Evolutionary conservation across 2,888 invertebrate species (phyloP).

Genomic region (Nephrocerus scutellatus): DNA sequence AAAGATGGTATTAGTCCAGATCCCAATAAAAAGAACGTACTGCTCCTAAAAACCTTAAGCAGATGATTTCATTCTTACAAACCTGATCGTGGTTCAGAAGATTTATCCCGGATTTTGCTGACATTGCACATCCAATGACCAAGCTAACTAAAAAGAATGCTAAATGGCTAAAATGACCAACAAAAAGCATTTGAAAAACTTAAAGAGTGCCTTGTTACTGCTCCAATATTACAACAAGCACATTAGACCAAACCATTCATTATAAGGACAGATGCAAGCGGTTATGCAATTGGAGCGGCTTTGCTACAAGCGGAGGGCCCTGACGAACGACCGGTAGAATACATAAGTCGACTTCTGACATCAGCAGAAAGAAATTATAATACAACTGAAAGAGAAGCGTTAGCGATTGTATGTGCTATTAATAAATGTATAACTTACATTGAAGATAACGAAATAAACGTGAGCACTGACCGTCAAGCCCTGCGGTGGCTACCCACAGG

Average conservation of each 20-base stretch:
- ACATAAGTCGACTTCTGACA: constrained; percentile 26
- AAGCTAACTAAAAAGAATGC: no score
- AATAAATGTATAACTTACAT: constrained; percentile 43
- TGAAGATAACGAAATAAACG: constrained; percentile 27
- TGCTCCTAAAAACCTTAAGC: constrained; percentile 23
- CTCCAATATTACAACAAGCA: no score
- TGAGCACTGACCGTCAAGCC: constrained; percentile 47
- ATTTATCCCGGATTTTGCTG: no score
- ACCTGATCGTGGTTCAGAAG: no score
- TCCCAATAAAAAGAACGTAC: constrained; percentile 27
- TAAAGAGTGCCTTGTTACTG: no score
- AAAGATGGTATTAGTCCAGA: constrained; percentile 28
- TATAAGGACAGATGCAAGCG: no score
- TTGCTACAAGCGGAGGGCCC: constrained; percentile 21
- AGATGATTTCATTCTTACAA: no score
- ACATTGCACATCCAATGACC: no score
- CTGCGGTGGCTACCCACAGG: constrained; percentile 46
- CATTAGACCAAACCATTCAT: no score
- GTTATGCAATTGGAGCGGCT: no score
- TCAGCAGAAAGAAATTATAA: constrained; percentile 39
- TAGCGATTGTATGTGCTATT: constrained; percentile 21
- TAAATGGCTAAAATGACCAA: no score
- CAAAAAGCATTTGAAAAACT: no score
- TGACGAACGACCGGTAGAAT: constrained; percentile 25
- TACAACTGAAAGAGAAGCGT: constrained; percentile 45